phyloP scores from a whole-genome alignment of 2,113 vertebrate species.

The Paraplagusia blochii region DNA sequence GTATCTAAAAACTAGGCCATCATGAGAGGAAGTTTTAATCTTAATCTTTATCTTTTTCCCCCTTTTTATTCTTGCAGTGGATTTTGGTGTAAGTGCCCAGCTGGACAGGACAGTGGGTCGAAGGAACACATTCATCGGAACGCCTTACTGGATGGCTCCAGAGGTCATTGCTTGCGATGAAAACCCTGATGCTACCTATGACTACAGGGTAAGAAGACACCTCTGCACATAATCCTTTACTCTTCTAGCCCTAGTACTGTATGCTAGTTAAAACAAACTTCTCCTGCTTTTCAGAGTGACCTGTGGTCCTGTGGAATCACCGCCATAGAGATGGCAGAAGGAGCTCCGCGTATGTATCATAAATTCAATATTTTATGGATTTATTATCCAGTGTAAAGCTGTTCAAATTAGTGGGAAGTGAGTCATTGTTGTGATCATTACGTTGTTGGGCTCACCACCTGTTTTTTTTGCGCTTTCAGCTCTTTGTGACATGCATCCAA shows the following conservation, averaged over 20 bases:
- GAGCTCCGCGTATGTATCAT: slow-evolving; percentile 85
- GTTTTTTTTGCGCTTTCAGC: slow-evolving; percentile 70
- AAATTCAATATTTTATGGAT: too few relatives aligned
- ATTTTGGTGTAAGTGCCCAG: slow-evolving; percentile 97
- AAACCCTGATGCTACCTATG: slow-evolving; percentile 97
- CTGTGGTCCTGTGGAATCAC: slow-evolving; percentile 99
- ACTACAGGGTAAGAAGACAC: slow-evolving; percentile 86
- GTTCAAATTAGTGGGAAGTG: background rate
- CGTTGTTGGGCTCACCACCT: background rate
- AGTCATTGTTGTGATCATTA: too few relatives aligned
- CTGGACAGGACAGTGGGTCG: slow-evolving; percentile 94
- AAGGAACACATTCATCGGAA: slow-evolving; percentile 97
- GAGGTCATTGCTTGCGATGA: slow-evolving; percentile 99
- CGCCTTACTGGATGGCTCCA: slow-evolving; percentile 98
- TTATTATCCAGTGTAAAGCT: too few relatives aligned
- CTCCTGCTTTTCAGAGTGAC: slow-evolving; percentile 85
- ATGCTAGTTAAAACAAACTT: background rate
- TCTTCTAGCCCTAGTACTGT: too few relatives aligned
- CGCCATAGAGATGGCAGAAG: slow-evolving; percentile 98
- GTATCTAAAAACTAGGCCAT: too few relatives aligned
- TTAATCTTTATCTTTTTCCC: background rate
- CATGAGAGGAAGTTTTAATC: too few relatives aligned
- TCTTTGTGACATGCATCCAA: slow-evolving; percentile 99
- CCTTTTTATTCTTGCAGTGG: slow-evolving; percentile 74
- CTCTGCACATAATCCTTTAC: too few relatives aligned